phyloP scores from a whole-genome alignment of 30 jellyfish, hydroid and myxozoan genomes.

The Hydra vulgaris region DNA sequence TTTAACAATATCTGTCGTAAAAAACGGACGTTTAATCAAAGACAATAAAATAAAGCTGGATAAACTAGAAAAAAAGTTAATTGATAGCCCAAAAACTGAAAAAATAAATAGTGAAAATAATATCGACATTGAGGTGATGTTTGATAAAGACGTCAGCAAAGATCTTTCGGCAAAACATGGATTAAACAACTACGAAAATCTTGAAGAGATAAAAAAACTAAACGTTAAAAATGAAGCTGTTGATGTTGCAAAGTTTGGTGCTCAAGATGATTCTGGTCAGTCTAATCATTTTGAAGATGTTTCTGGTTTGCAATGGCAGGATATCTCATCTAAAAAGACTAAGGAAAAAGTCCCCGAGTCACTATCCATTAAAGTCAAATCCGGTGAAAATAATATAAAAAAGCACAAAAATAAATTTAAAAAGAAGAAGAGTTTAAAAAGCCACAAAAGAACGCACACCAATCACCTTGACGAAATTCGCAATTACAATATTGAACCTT shows the following conservation, averaged over 20 bases:
- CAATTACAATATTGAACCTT: constrained; percentile 1
- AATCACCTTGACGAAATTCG: constrained; percentile 4
- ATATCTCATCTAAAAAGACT: not conserved
- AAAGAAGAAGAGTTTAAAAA: not conserved
- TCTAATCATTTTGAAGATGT: constrained; percentile 3
- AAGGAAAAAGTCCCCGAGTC: not conserved
- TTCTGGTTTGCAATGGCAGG: constrained; percentile 14
- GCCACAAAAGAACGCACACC: not conserved
- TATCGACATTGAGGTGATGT: constrained; percentile 41
- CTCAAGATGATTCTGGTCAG: constrained; percentile 16
- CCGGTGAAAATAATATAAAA: not conserved
- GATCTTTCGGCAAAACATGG: not conserved
- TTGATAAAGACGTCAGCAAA: constrained; percentile 20
- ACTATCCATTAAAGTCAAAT: not conserved
- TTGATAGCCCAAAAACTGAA: constrained; percentile 1
- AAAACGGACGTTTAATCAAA: constrained; percentile 10
- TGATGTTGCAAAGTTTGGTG: not conserved
- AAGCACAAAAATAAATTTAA: not conserved
- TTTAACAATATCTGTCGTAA: constrained; percentile 18
- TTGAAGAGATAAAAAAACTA: not conserved
- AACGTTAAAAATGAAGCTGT: not conserved
- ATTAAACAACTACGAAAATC: not conserved
- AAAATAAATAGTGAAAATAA: constrained; percentile 25
- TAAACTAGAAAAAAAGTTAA: not conserved
- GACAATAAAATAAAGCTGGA: constrained; percentile 4